Evolutionary conservation across 2,888 invertebrate genomes (phyloP).

Genomic region (Drosophila atripex): DNA sequence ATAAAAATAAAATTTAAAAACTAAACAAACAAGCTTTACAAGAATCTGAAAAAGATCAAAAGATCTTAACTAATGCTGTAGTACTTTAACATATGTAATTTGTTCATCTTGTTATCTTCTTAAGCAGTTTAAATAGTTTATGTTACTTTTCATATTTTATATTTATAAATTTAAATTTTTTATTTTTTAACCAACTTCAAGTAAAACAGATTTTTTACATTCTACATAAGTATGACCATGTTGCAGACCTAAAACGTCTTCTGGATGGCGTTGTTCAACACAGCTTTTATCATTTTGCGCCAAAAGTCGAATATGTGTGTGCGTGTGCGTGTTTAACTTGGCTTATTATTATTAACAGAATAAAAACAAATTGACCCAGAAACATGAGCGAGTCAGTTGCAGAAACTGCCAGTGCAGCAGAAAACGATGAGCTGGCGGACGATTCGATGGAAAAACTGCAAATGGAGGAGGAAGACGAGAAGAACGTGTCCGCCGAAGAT

Average conservation of each 20-base stretch:
- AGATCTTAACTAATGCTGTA: too few species aligned
- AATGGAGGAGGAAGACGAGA: conserved; percentile 63
- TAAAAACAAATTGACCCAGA: conserved; percentile 53
- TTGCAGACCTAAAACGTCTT: conserved; percentile 9
- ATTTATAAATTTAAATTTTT: too few species aligned
- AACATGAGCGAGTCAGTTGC: conserved; percentile 65
- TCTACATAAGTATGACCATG: not conserved
- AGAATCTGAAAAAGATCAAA: too few species aligned
- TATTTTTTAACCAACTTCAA: too few species aligned
- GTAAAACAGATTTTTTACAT: not conserved
- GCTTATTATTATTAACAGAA: conserved; percentile 24
- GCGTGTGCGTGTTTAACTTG: conserved; percentile 34
- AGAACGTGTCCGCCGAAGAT: conserved; percentile 72
- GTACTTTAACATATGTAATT: too few species aligned
- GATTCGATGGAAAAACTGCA: conserved; percentile 65
- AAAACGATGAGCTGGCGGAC: conserved; percentile 56
- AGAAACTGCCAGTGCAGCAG: conserved; percentile 59
- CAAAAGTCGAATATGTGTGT: conserved; percentile 54
- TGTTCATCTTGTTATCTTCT: too few species aligned
- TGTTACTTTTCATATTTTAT: too few species aligned
- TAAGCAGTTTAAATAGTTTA: too few species aligned
- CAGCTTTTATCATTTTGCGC: conserved; percentile 55
- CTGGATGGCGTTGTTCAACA: conserved; percentile 9
- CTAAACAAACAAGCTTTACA: too few species aligned
- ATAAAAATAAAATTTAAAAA: too few species aligned